Conservation (phyloP, 2,113 vertebrate species). For the human (Homo sapiens) region GRCh38 chr6:107924501-107925000, state of each 20-base stretch:
- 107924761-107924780: background rate
- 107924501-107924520: no score
- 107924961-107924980: conserved; percentile 15
- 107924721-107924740: conserved; percentile 28
- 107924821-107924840: conserved; percentile 96
- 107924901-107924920: conserved; percentile 97
- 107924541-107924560: no score
- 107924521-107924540: no score
- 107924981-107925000: conserved; percentile 7
- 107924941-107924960: conserved; percentile 68
- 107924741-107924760: conserved; percentile 9
- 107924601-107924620: conserved; percentile 36
- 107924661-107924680: conserved; percentile 30
- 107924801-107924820: conserved; percentile 89
- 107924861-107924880: conserved; percentile 98
- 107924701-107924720: background rate
- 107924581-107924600: conserved; percentile 47
- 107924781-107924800: conserved; percentile 34
- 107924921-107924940: conserved; percentile 93
- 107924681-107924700: conserved; percentile 9
- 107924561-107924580: background rate
- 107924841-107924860: conserved; percentile 99
- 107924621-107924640: conserved; percentile 34
- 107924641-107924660: background rate
- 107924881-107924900: conserved; percentile 97